A percentile compares a stretch with the other conserved stretches of the same genome.
Conservation (phyloP, 2,888 invertebrate genomes). For the Agonum fuliginosum region DNA sequence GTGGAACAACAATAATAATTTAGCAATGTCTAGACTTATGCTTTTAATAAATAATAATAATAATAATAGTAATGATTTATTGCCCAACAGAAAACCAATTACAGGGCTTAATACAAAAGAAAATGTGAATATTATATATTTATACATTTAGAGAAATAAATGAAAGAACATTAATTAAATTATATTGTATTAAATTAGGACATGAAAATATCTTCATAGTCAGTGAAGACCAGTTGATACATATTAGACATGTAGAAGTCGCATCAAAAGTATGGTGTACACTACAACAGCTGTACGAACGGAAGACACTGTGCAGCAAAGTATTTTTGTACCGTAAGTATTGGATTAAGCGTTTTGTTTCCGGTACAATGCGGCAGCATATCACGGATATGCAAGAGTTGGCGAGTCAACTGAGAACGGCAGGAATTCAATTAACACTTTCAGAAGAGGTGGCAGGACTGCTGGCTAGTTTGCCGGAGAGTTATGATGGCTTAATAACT, state of each 20-base stretch:
- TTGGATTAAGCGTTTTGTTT: not conserved
- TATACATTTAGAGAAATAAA: no score
- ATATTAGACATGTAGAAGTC: not conserved
- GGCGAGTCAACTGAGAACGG: not conserved
- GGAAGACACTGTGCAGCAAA: conserved; percentile 1
- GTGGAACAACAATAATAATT: no score
- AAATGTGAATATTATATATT: no score
- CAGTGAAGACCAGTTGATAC: not conserved
- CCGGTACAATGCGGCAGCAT: not conserved
- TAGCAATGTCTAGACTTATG: no score
- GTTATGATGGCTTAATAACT: no score
- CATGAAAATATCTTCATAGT: no score
- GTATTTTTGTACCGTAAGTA: not conserved
- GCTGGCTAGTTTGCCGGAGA: not conserved
- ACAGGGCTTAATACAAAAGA: no score
- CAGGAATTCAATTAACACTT: not conserved
- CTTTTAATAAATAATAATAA: no score
- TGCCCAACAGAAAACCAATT: no score
- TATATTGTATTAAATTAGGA: no score
- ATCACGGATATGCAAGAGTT: not conserved
- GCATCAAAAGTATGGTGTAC: not conserved
- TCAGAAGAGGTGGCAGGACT: not conserved
- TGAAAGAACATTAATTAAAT: no score
- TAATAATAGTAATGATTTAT: no score
- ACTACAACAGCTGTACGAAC: not conserved